These are phyloP conservation scores for Hirtodrosophila alboralis DNA, from an alignment of 2,888 invertebrate genomes.

Conservation along the genomic window DNA sequence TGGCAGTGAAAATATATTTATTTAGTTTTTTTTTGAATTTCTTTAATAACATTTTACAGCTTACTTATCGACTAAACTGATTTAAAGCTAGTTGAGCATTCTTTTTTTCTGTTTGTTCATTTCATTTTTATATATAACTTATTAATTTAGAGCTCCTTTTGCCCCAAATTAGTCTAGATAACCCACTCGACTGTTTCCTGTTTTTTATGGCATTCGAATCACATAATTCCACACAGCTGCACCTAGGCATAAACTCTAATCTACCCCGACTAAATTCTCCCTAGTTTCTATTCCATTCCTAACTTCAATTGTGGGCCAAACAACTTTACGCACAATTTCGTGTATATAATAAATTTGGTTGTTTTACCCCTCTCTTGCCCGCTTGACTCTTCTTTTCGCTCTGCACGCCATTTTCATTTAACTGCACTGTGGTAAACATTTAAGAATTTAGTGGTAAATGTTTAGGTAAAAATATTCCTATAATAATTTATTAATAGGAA, in stretches of 20 bases:
- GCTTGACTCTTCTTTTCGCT: slow-evolving; percentile 15
- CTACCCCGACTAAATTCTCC: neutral
- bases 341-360: slow-evolving; percentile 52
- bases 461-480: too few relatives aligned
- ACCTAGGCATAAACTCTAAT: slow-evolving; percentile 19
- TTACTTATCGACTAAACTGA: too few relatives aligned
- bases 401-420: slow-evolving; percentile 13
- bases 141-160: neutral
- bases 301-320: slow-evolving; percentile 7
- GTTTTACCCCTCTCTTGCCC: slow-evolving; percentile 24
- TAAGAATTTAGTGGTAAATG: too few relatives aligned
- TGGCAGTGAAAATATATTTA: too few relatives aligned
- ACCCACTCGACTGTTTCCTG: slow-evolving; percentile 1
- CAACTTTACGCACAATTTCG: slow-evolving; percentile 64
- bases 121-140: too few relatives aligned
- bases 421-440: too few relatives aligned
- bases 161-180: slow-evolving; percentile 2
- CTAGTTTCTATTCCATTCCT: slow-evolving; percentile 15
- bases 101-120: too few relatives aligned
- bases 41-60: too few relatives aligned
- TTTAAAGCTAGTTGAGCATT: too few relatives aligned
- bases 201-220: slow-evolving; percentile 14
- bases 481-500: too few relatives aligned
- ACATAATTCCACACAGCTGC: slow-evolving; percentile 23
- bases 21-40: too few relatives aligned